A percentile compares a stretch with the other conserved stretches of the same genome.
Conservation (phyloP, 2,113 vertebrate species). For the Nanorana parkeri region DNA sequence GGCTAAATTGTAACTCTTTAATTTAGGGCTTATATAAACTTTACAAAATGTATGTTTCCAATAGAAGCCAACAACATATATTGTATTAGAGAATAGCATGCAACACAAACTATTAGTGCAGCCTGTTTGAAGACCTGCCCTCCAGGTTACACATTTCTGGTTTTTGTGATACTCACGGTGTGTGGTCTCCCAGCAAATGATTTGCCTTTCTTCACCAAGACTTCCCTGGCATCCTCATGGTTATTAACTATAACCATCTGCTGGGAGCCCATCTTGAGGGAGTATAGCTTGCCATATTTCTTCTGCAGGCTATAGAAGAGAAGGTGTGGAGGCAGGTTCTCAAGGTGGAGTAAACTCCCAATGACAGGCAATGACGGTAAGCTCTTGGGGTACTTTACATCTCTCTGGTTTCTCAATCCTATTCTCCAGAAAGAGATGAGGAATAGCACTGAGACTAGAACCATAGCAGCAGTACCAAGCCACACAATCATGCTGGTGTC, state of each 20-base stretch:
- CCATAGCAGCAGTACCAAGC: slow-evolving; percentile 67
- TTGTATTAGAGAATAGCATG: too few species aligned
- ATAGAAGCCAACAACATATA: too few species aligned
- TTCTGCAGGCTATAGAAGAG: slow-evolving; percentile 83
- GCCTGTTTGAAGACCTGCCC: too few species aligned
- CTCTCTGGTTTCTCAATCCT: slow-evolving; percentile 12
- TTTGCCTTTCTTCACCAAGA: slow-evolving; percentile 91
- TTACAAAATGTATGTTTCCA: too few species aligned
- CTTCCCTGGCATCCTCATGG: slow-evolving; percentile 84
- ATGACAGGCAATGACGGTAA: slow-evolving; percentile 86
- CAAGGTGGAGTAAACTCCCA: slow-evolving; percentile 88
- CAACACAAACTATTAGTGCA: too few species aligned
- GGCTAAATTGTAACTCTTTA: too few species aligned
- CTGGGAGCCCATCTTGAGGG: slow-evolving; percentile 85
- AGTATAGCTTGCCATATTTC: slow-evolving; percentile 85
- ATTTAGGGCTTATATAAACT: too few species aligned
- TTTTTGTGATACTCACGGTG: slow-evolving; percentile 73
- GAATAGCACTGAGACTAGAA: slow-evolving; percentile 67
- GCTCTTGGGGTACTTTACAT: slow-evolving; percentile 67
- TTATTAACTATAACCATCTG: slow-evolving; percentile 82
- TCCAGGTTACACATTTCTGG: too few species aligned
- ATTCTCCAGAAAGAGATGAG: slow-evolving; percentile 65
- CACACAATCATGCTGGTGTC: slow-evolving; percentile 65
- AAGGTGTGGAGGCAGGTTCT: slow-evolving; percentile 75
- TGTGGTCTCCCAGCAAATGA: slow-evolving; percentile 86